Evolutionary conservation across 2,888 invertebrate species (phyloP).

Genomic region (Automeris io): DNA sequence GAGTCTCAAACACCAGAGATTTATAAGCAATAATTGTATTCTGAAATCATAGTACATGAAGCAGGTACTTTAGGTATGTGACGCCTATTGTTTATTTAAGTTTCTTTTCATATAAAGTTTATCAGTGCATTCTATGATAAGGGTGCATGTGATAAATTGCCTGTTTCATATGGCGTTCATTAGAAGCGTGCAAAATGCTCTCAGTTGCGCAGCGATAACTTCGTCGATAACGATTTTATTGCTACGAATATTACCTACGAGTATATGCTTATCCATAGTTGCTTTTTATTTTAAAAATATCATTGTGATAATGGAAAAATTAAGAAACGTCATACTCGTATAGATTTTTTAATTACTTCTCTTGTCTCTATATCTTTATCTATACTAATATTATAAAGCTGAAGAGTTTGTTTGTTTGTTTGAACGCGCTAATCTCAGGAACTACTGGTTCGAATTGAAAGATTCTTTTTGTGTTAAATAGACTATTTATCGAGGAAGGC

Average conservation of each 20-base stretch:
- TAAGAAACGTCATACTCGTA: background rate
- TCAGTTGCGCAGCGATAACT: conserved; percentile 72
- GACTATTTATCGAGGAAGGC: too few relatives aligned
- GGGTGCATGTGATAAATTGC: conserved; percentile 72
- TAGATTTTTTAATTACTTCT: background rate
- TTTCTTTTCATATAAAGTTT: conserved; percentile 64
- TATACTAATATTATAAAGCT: too few relatives aligned
- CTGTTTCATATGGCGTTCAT: conserved; percentile 76
- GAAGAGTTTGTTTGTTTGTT: too few relatives aligned
- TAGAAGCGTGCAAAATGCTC: conserved; percentile 72
- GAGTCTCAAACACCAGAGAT: too few relatives aligned
- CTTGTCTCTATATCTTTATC: background rate
- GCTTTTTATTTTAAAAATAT: conserved; percentile 34
- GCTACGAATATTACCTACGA: conserved; percentile 72
- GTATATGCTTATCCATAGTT: conserved; percentile 55
- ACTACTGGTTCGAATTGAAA: too few relatives aligned
- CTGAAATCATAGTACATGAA: background rate
- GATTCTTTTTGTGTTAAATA: too few relatives aligned
- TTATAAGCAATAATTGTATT: too few relatives aligned
- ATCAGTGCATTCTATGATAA: conserved; percentile 67
- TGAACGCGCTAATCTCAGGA: too few relatives aligned
- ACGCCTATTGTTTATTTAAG: conserved; percentile 56
- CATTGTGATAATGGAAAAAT: conserved; percentile 9
- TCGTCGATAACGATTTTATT: conserved; percentile 67
- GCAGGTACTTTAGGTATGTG: conserved; percentile 15